These are phyloP conservation scores for Ceratina japonica DNA, from an alignment of 1,140 invertebrate genomes.

Conservation along the genomic window DNA sequence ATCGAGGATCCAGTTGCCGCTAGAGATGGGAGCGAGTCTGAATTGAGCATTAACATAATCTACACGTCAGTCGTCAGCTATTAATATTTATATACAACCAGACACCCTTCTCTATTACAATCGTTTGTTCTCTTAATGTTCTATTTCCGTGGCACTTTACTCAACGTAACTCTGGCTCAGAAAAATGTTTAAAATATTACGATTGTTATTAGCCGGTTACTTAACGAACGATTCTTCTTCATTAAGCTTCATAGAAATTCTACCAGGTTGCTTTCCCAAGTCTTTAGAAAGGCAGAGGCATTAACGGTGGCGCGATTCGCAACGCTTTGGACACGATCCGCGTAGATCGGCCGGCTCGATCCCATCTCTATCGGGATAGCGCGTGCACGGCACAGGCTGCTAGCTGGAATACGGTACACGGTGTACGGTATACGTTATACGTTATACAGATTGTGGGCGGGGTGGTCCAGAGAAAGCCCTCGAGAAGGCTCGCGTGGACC, in stretches of 20 bases:
- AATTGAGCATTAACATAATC: not conserved
- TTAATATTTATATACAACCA: too few species aligned
- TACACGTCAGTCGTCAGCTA: not conserved
- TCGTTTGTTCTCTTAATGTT: too few species aligned
- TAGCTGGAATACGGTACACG: slow-evolving; percentile 38
- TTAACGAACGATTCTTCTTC: not conserved
- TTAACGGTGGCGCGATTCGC: not conserved
- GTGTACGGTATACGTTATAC: slow-evolving; percentile 45
- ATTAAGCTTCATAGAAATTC: not conserved
- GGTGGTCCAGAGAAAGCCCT: slow-evolving; percentile 75
- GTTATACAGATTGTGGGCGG: slow-evolving; percentile 69
- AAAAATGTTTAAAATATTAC: too few species aligned
- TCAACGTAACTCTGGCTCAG: not conserved
- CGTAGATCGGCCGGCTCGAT: slow-evolving; percentile 11
- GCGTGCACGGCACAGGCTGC: slow-evolving; percentile 10
- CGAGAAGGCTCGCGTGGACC: slow-evolving; percentile 40
- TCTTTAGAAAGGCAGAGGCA: not conserved
- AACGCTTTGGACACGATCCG: slow-evolving; percentile 5
- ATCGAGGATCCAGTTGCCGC: slow-evolving; percentile 37
- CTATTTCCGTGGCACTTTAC: not conserved
- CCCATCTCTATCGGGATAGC: slow-evolving; percentile 37
- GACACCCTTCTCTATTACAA: too few species aligned
- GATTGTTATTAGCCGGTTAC: too few species aligned
- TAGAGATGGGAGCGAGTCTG: slow-evolving; percentile 15
- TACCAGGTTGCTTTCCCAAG: too few species aligned